Evolutionary conservation across 2,888 invertebrate genomes (phyloP), one percentile per base, ranked within the genome.

Genomic region (Muschampia plurimacula): DNA sequence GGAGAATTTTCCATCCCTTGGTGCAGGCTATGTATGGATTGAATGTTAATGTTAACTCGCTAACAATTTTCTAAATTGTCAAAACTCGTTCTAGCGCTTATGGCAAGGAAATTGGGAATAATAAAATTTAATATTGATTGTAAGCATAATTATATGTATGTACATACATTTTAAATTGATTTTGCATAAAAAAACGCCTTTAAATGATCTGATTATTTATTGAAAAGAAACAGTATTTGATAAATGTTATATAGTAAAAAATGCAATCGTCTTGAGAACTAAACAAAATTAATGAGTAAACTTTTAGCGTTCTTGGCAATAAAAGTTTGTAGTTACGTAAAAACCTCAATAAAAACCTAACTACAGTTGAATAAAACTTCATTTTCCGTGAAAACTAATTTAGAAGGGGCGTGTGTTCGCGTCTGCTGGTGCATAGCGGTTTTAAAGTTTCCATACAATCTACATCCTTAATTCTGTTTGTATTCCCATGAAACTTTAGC

Each of bases 401-500:
- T 66, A 13, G 44, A 39, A 46, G 49, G 66, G 52, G 66, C 71
- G 71, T 71, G 59, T 71, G 52, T 52, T 67, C 72, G 67, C 60
- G 60, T 62, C 67, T 62, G 67, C n/a, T 32, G 49, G 55, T 57
- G 66, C 71, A 62, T 44, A 67, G 72, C 67, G 62, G 62, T 67
- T 67, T 72, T 52, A 52, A 72, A 72, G 49, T 72, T 72, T 67
- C 66, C 66, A 66, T 72, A 60, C 60, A 72, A 72, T 72, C 66
- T 72, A 72, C 72, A 72, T 66, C 62, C 67, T 62, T 66, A 72
- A 72, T 72, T 67, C 49, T 72, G 66, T 67, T 72, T 67, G 72
- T 62, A 60, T 72, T 71, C 62, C 66, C 28, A 52, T 28, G 66
- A 52, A 72, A 72, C 60, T 72, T 67, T 67, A 10, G 22, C 41